These are phyloP conservation scores for Meleagris gallopavo DNA, from an alignment of 2,113 vertebrate species.

Conservation along the genomic window DNA sequence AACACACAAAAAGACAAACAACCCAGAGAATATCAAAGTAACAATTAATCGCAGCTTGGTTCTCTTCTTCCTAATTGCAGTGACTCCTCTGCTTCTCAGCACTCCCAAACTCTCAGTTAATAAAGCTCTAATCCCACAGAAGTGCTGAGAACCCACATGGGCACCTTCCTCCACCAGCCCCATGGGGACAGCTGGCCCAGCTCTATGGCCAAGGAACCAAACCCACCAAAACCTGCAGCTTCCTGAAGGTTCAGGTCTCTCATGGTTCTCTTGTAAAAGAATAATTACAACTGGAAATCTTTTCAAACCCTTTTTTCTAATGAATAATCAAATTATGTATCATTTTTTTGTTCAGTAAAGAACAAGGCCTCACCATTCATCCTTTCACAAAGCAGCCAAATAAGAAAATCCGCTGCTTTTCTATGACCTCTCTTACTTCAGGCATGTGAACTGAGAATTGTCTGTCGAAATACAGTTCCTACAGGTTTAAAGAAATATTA, in stretches of 20 bases:
- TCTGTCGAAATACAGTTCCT: background rate
- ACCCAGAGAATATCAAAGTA: background rate
- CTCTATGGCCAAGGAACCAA: background rate
- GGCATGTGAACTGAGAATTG: background rate
- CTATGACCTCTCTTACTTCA: background rate
- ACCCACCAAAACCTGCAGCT: background rate
- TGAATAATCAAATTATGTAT: background rate
- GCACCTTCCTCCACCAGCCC: background rate
- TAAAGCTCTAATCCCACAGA: background rate
- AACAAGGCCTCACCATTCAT: background rate
- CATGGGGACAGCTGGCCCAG: rapidly evolving
- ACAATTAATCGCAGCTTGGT: background rate
- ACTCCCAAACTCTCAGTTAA: background rate
- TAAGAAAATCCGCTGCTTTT: rapidly evolving
- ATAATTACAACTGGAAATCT: background rate
- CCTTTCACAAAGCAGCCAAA: background rate
- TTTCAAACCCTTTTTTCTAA: background rate
- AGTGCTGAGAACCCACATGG: background rate
- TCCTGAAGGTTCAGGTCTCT: background rate
- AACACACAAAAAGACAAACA: background rate
- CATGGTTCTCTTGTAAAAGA: background rate
- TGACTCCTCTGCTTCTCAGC: background rate
- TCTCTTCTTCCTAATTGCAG: background rate
- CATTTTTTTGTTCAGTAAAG: background rate
- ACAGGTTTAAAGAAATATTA: background rate